Conservation (phyloP, 2,888 invertebrate genomes). For the Galeruca laticollis region DNA sequence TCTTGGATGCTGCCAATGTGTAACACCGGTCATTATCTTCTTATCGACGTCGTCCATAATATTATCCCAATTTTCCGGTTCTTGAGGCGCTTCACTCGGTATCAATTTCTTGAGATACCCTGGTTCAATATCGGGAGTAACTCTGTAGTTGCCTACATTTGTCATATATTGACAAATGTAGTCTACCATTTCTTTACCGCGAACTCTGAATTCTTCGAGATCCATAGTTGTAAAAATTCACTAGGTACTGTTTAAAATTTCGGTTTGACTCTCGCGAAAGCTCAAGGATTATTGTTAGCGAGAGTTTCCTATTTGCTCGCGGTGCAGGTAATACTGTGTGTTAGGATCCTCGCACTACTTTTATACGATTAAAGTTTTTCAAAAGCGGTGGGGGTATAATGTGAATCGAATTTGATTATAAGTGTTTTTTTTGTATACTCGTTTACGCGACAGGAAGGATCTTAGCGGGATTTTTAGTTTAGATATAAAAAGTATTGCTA, state of each 20-base stretch:
- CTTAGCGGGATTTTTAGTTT: constrained; percentile 1
- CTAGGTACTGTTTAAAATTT: background rate
- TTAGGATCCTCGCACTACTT: background rate
- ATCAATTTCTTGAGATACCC: constrained; percentile 86
- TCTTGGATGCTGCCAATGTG: constrained; percentile 98
- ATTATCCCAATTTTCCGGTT: constrained; percentile 87
- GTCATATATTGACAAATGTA: constrained; percentile 93
- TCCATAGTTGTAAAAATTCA: constrained; percentile 74
- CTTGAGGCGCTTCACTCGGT: constrained; percentile 83
- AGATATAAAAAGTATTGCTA: background rate
- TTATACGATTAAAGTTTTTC: constrained; percentile 1
- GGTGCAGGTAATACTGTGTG: constrained; percentile 1
- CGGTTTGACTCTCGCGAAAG: too few relatives aligned
- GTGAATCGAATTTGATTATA: background rate
- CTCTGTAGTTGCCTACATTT: constrained; percentile 82
- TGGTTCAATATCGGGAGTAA: constrained; percentile 91
- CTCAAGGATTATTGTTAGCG: background rate
- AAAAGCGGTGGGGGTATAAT: background rate
- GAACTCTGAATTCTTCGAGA: constrained; percentile 85
- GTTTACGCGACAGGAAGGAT: background rate
- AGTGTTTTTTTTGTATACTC: background rate
- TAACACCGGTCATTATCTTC: constrained; percentile 95
- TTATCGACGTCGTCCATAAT: constrained; percentile 92
- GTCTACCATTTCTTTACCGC: constrained; percentile 95
- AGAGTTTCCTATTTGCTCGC: background rate